phyloP scores from a whole-genome alignment of 1,140 invertebrate species.

The Drosophila hydei region DNA sequence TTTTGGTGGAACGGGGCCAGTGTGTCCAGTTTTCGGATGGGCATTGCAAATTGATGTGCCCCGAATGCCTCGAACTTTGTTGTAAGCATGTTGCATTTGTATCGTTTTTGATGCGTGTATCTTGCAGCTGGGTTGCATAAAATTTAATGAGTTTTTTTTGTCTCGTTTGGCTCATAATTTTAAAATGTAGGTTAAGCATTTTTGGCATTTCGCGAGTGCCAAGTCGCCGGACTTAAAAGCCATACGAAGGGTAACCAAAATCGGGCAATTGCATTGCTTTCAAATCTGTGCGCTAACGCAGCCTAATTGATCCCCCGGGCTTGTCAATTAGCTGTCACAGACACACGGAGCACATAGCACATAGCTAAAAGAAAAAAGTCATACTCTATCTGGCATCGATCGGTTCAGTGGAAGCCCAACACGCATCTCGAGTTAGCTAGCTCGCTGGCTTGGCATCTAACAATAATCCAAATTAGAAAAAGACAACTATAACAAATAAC shows the following conservation, averaged over 20 bases:
- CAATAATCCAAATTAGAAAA: slow-evolving; percentile 74
- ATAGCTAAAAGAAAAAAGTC: slow-evolving; percentile 14
- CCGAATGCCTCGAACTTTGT: slow-evolving; percentile 19
- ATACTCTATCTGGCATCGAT: slow-evolving; percentile 29
- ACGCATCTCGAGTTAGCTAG: slow-evolving; percentile 42
- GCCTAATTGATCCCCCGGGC: slow-evolving; percentile 76
- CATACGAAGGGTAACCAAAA: slow-evolving; percentile 62
- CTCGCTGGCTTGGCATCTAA: slow-evolving; percentile 49
- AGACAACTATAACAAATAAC: slow-evolving; percentile 31
- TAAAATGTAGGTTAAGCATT: slow-evolving; percentile 76
- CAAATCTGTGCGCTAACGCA: slow-evolving; percentile 6
- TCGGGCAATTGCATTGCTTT: slow-evolving; percentile 58
- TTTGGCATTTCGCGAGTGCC: slow-evolving; percentile 56
- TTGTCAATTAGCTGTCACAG: slow-evolving; percentile 68
- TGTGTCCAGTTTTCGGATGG: slow-evolving; percentile 21
- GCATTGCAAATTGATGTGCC: slow-evolving; percentile 47
- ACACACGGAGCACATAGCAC: slow-evolving; percentile 20
- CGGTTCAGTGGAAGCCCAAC: slow-evolving; percentile 48
- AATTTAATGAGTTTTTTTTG: too few species aligned
- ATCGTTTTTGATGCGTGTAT: slow-evolving; percentile 45
- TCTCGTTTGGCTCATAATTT: slow-evolving; percentile 51
- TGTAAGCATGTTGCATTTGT: slow-evolving; percentile 34
- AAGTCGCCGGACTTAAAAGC: slow-evolving; percentile 22
- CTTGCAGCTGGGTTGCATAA: slow-evolving; percentile 27
- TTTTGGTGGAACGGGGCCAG: slow-evolving; percentile 21